Conservation (phyloP, 1,140 invertebrate genomes). For the Drosophila sp. region DNA sequence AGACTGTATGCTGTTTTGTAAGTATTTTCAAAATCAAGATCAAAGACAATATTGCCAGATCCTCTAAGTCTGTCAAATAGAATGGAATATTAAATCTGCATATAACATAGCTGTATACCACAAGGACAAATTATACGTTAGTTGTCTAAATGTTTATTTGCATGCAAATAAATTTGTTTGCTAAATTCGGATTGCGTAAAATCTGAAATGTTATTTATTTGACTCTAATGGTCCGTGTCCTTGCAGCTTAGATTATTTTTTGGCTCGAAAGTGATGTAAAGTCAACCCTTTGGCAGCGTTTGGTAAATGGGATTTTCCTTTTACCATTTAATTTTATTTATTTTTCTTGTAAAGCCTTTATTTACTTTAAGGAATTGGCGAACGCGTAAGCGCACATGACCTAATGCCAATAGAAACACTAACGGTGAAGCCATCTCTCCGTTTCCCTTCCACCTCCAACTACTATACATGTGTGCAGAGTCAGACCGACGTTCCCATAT, state of each 20-base stretch:
- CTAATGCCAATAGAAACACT: conserved; percentile 24
- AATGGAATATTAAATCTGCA: neutral
- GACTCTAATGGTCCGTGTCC: neutral
- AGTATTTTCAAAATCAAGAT: neutral
- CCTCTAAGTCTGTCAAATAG: neutral
- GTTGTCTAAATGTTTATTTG: neutral
- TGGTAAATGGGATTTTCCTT: conserved; percentile 16
- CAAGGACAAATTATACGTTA: conserved; percentile 9
- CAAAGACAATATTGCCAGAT: neutral
- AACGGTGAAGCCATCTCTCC: conserved; percentile 9
- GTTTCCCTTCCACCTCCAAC: neutral
- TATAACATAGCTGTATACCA: neutral
- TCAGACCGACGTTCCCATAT: too few species aligned
- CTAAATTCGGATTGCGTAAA: conserved; percentile 21
- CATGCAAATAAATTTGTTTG: conserved; percentile 10
- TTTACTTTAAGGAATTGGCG: conserved; percentile 37
- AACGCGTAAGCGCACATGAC: conserved; percentile 28
- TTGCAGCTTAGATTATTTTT: conserved; percentile 28
- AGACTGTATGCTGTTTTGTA: neutral
- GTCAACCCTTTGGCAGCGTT: conserved; percentile 15
- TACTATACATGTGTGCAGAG: neutral
- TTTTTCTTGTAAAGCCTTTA: conserved; percentile 47
- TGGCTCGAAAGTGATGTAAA: conserved; percentile 15
- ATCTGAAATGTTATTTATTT: conserved; percentile 24
- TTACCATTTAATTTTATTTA: conserved; percentile 64